Conservation (phyloP, 2,888 invertebrate species). For the Plemyria rubiginata region DNA sequence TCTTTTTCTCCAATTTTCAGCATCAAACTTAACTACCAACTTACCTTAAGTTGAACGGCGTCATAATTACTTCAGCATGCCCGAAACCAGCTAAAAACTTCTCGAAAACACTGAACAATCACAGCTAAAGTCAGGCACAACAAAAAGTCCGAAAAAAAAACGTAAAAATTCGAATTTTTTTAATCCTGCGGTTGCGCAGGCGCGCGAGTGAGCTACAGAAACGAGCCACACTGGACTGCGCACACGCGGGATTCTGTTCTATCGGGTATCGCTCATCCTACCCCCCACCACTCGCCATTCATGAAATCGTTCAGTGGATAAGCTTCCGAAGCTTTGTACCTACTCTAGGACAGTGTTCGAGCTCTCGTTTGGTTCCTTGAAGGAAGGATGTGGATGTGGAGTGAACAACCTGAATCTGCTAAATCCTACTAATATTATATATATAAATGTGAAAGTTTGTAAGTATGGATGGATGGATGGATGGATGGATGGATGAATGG, state of each 20-base stretch:
- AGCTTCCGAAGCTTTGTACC: conserved; percentile 40
- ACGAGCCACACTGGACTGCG: conserved; percentile 48
- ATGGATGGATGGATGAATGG: no score
- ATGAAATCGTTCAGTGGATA: conserved; percentile 70
- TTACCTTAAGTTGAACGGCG: conserved; percentile 72
- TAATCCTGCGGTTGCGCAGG: conserved; percentile 66
- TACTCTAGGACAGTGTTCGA: conserved; percentile 10
- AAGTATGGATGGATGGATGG: no score
- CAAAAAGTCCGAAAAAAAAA: conserved; percentile 37
- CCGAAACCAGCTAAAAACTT: conserved; percentile 44
- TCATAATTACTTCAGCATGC: conserved; percentile 75
- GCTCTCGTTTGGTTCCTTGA: conserved; percentile 11
- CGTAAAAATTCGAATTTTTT: conserved; percentile 58
- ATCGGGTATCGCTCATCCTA: conserved; percentile 54
- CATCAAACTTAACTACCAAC: conserved; percentile 30
- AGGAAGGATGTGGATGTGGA: no score
- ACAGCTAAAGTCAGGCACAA: conserved; percentile 59
- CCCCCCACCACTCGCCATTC: conserved; percentile 75
- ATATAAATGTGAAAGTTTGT: no score
- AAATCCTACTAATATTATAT: no score
- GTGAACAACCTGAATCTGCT: not conserved
- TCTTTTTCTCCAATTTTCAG: conserved; percentile 3
- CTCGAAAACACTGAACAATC: conserved; percentile 55
- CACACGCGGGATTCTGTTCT: conserved; percentile 53
- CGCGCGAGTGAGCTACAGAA: conserved; percentile 56